Conservation (phyloP, 2,797 vertebrate species). For the Epinephelus coioides region DNA sequence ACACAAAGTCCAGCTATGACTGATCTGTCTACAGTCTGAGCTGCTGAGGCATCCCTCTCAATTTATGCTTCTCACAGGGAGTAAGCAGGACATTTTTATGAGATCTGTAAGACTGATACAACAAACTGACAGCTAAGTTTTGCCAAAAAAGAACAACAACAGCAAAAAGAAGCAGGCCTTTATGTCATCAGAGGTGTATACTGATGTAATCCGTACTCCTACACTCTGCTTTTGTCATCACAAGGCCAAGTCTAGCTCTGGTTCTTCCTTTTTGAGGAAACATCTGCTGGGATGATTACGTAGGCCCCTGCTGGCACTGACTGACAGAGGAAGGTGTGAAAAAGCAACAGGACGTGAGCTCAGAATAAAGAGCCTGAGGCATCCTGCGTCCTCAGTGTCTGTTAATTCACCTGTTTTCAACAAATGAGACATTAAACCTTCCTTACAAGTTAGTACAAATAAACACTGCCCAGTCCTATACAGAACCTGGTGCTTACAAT, state of each 20-base stretch:
- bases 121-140: not conserved
- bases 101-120: not conserved
- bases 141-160: not conserved
- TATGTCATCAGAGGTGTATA: not conserved
- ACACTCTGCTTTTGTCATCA: slow-evolving; percentile 33
- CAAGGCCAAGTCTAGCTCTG: slow-evolving; percentile 34
- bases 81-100: not conserved
- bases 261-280: slow-evolving; percentile 72
- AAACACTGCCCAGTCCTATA: not conserved
- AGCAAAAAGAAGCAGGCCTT: not conserved
- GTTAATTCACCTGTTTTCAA: slow-evolving; percentile 10
- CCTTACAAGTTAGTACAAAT: not conserved
- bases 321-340: slow-evolving; percentile 33
- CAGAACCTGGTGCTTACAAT: not conserved
- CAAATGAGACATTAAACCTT: not conserved
- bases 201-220: not conserved
- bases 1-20: slow-evolving; percentile 8
- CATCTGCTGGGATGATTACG: slow-evolving; percentile 73
- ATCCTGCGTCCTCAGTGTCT: slow-evolving; percentile 7
- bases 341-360: slow-evolving; percentile 37
- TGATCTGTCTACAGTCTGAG: not conserved
- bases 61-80: not conserved
- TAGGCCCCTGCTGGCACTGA: slow-evolving; percentile 40
- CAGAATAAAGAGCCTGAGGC: slow-evolving; percentile 8
- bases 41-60: not conserved